Evolutionary conservation across 2,113 vertebrate genomes (phyloP), one percentile per base, ranked within the genome.

Genomic region (Amblyopsis rosae): DNA sequence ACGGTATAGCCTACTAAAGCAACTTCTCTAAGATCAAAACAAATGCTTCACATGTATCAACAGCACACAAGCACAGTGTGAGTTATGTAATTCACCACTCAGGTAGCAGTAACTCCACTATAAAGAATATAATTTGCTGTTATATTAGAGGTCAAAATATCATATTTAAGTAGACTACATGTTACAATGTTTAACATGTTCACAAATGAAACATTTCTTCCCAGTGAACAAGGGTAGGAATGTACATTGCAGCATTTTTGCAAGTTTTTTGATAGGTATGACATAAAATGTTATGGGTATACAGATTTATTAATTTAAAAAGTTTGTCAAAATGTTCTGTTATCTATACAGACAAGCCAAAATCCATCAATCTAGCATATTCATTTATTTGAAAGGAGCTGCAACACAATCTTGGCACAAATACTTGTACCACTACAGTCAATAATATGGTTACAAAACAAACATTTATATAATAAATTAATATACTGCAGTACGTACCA

Each of bases 401-500:
- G 70, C 80, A 83, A 87, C 84, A 73, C 76, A 86, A 73, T 80
- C 73, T 57, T 75, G 85, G 81, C 86, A 89, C 79, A 89, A 79
- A 83, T 67, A 87, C 73, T 76, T 82, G 77, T 72, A 89, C 87
- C 79, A 72, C 75, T 74, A 90, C 74, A 86, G 83, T 86, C 73
- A 80, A 84, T 80, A 80, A 76, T 50, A 87, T 82, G 79, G 85
- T 88, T 86, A 90, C 76, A 90, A 91, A 92, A 90, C 57, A 32
- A 81, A 83, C 84, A 85, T 84, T 77, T 76, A 90, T 79, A 83
- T 62, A 89, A 93, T 89, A 93, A 92, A 90, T 92, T 91, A 89
- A 87, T 87, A 70, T 62, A 86, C 80, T 86, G 83, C 72, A 73
- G 87, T 81, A 88, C 57, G 51, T 26, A 76, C 83, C 84, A 86